Base-by-base conservation (phyloP, 2,888 invertebrate species). In the Tenthredo distinguenda region DNA sequence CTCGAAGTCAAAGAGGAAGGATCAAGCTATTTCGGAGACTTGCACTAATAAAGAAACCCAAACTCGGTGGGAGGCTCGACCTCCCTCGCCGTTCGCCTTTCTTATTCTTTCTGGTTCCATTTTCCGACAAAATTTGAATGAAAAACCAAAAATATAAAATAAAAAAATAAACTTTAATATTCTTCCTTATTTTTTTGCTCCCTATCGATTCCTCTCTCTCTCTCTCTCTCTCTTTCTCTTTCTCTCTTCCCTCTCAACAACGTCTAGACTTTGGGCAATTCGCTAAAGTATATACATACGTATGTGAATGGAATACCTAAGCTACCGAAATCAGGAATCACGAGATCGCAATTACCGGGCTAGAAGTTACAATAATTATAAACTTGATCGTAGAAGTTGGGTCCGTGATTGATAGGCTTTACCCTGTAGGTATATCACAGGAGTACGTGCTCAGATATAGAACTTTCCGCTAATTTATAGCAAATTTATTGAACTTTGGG, bases 31-130 rank as follows among this genome's bases (percentile, higher is more conserved):
- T 21, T 76, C 21, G 6, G 26, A 55, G 50, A 40, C 37, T 43
- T 9, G 34, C 1, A n/a, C 40, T 37, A 50, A 31, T 47, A 47
- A 62, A 58, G 37, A 40, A 18, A 1, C 10, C 62, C 55, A 15
- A 50, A 62, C 81, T 81, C 81, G 34, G 81, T 81, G 81, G 81
- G 81, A 81, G 81, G 62, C 81, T 50, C 34, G 37, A 58, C 12
- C n/a, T 26, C 18, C 21, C 58, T 50, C 62, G 58, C 21, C 43
- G 77, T 77, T 81, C 43, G 81, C 26, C 43, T n/a, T 40, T 34
- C 9, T 15, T 10, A n/a, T 62, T 5, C 58, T 10, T 40, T 74
- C 43, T 4, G 10, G 47, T 4, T 12, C 47, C 5, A 76, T n/a
- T 21, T 76, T 76, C 21, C 2, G 21, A 26, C 43, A 4, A 15